Conservation (phyloP, 2,888 invertebrate genomes). For the Athripsodes cinereus region DNA sequence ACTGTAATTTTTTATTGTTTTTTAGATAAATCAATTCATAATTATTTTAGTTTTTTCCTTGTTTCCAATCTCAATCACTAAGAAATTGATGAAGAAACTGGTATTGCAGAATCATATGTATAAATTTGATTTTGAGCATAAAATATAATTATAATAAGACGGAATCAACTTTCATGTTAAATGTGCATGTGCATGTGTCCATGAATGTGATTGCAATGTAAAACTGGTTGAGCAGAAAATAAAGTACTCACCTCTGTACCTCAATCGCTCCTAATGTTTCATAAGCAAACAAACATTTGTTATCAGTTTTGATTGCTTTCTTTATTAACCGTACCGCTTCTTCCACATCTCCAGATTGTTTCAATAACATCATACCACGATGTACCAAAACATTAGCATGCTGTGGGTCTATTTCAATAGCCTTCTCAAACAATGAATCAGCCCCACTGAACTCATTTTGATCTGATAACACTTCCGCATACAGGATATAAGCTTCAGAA, state of each 20-base stretch:
- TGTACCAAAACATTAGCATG: conserved; percentile 87
- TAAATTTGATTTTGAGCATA: no score
- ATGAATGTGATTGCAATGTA: no score
- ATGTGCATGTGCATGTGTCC: no score
- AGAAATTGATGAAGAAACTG: no score
- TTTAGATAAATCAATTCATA: no score
- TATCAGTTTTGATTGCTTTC: conserved; percentile 80
- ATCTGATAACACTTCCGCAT: conserved; percentile 86
- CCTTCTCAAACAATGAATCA: conserved; percentile 74
- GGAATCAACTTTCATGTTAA: no score
- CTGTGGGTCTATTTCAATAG: conserved; percentile 72
- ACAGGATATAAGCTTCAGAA: conserved; percentile 81
- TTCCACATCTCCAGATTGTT: conserved; percentile 79
- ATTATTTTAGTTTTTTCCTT: no score
- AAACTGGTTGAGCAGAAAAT: no score
- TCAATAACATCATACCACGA: conserved; percentile 74
- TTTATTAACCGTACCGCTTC: conserved; percentile 72
- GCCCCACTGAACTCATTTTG: conserved; percentile 78
- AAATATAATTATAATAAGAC: no score
- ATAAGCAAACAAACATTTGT: conserved; percentile 90
- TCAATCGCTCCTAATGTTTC: conserved; percentile 93
- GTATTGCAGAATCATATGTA: no score
- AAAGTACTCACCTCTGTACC: conserved; percentile 72
- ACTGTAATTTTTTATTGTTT: no score
- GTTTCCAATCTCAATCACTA: no score